Conservation (phyloP, 1,140 invertebrate genomes). For the Coenobita brevimanus region DNA sequence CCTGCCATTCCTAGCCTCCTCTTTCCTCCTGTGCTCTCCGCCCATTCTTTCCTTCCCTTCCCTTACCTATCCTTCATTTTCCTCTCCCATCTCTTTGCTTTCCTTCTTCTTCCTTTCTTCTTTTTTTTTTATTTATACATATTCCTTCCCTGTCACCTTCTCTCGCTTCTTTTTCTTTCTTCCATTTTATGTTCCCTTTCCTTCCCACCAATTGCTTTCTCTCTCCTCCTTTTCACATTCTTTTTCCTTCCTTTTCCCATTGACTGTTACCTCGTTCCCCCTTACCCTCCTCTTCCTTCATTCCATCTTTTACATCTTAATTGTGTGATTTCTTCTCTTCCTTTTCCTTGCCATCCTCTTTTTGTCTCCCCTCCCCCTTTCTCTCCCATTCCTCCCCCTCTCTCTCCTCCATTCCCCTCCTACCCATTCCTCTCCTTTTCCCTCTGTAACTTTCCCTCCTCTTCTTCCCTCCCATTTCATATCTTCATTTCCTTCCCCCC, state of each 20-base stretch:
- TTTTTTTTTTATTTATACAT: not conserved
- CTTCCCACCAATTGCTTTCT: not conserved
- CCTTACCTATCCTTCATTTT: not conserved
- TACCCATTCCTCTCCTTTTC: too few species aligned
- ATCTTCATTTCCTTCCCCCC: too few species aligned
- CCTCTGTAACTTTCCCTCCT: too few species aligned
- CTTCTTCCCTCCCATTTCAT: not conserved
- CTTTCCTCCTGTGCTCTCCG: not conserved
- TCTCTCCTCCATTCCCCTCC: too few species aligned
- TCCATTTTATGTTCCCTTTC: not conserved
- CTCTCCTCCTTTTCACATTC: not conserved
- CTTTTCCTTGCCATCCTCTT: too few species aligned
- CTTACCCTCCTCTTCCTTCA: not conserved
- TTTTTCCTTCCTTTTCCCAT: not conserved
- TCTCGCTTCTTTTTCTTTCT: not conserved
- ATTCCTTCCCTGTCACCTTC: too few species aligned
- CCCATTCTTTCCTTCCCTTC: not conserved
- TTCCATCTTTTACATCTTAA: not conserved
- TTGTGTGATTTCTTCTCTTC: too few species aligned
- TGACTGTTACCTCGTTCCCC: not conserved
- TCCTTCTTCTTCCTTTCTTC: not conserved
- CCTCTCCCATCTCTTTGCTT: not conserved
- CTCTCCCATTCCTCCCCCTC: too few species aligned
- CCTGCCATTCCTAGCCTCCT: not conserved
- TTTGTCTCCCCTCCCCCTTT: not conserved